phyloP scores from a whole-genome alignment of 2,888 invertebrate genomes.

The Lymantria monacha region DNA sequence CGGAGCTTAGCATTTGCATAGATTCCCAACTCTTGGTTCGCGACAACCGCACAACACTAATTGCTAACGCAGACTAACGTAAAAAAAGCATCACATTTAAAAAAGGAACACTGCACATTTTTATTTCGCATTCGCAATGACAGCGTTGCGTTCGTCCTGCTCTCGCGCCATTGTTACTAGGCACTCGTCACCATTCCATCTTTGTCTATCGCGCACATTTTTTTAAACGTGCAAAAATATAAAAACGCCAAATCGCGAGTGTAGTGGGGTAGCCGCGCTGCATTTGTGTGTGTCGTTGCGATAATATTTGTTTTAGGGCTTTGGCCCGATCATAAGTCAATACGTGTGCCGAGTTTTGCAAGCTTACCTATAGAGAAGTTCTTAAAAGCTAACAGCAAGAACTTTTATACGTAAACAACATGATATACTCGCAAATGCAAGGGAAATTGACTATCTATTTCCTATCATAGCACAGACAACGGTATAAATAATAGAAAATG shows the following conservation, averaged over 20 bases:
- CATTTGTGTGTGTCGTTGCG: conserved; percentile 70
- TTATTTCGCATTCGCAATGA: conserved; percentile 76
- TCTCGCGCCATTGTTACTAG: conserved; percentile 70
- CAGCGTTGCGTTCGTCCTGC: conserved; percentile 71
- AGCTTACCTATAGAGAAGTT: conserved; percentile 30
- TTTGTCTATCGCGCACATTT: conserved; percentile 76
- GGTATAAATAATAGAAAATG: too few species aligned
- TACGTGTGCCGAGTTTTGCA: conserved; percentile 49
- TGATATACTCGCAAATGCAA: conserved; percentile 7
- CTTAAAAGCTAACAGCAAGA: conserved; percentile 30
- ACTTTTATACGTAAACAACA: conserved; percentile 34
- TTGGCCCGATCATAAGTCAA: conserved; percentile 80
- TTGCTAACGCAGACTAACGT: conserved; percentile 80
- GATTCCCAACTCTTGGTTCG: conserved; percentile 63
- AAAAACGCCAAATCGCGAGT: conserved; percentile 76
- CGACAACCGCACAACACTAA: conserved; percentile 78
- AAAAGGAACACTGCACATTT: conserved; percentile 80
- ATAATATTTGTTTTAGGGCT: conserved; percentile 77
- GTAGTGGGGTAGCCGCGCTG: conserved; percentile 58
- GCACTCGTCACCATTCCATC: conserved; percentile 78
- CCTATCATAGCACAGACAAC: background rate
- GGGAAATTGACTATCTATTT: background rate
- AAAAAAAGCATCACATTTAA: conserved; percentile 79
- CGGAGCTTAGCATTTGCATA: conserved; percentile 59
- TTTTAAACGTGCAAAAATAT: conserved; percentile 81